These are phyloP conservation scores for Disparrhopalites patrizii DNA, from an alignment of 2,888 invertebrate genomes.

Conservation along the genomic window DNA sequence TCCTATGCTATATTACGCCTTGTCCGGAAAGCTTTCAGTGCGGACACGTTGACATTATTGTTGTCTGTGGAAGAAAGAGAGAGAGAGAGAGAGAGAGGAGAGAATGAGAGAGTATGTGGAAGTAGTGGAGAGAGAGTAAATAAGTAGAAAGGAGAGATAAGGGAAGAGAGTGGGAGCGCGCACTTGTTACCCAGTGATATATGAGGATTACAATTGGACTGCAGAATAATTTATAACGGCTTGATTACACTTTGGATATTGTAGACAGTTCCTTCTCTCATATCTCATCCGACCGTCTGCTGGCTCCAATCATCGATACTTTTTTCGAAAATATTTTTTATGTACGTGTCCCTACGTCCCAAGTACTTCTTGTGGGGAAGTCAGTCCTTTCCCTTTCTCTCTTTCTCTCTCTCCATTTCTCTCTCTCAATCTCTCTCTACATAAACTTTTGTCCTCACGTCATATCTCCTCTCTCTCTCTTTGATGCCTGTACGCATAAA, in stretches of 20 bases:
- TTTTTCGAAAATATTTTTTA: too few species aligned
- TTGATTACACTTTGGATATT: conserved; percentile 38
- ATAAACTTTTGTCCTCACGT: conserved; percentile 1
- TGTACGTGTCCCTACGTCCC: too few species aligned
- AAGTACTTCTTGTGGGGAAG: too few species aligned
- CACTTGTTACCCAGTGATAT: conserved; percentile 30
- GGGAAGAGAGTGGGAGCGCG: conserved; percentile 13
- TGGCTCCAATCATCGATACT: conserved; percentile 18
- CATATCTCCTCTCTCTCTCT: conserved; percentile 3
- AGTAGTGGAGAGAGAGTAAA: conserved; percentile 8
- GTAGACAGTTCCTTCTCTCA: conserved; percentile 32
- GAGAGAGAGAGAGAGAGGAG: not conserved
- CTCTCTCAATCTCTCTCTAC: not conserved
- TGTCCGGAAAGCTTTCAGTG: not conserved
- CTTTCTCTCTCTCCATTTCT: not conserved
- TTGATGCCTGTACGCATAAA: not conserved
- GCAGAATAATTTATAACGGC: conserved; percentile 36
- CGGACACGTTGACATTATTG: conserved; percentile 20
- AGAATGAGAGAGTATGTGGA: not conserved
- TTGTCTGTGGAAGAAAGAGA: not conserved
- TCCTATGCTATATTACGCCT: too few species aligned
- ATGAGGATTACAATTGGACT: conserved; percentile 38
- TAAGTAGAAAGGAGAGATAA: conserved; percentile 23
- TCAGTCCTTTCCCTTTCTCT: too few species aligned
- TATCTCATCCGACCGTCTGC: conserved; percentile 31